Evolutionary conservation across 2,113 vertebrate species (phyloP).

Genomic region (Salvelinus sp.): DNA sequence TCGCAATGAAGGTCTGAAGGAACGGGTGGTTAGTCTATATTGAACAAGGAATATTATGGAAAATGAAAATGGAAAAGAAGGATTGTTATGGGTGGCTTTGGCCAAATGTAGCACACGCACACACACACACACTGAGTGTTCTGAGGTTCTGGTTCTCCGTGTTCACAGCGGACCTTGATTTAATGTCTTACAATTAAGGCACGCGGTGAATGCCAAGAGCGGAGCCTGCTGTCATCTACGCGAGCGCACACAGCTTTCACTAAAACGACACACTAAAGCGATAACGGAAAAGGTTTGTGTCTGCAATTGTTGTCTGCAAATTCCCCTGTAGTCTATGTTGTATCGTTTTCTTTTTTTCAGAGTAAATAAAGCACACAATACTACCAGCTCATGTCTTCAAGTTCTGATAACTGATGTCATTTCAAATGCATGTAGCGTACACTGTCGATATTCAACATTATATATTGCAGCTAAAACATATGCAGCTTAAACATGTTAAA

Average conservation of each 20-base stretch:
- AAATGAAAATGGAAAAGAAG: background rate
- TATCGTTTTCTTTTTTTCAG: constrained; percentile 6
- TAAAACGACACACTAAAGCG: background rate
- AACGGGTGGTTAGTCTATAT: background rate
- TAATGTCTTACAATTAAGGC: constrained; percentile 99
- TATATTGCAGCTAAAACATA: background rate
- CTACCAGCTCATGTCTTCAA: constrained; percentile 28
- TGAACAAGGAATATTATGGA: background rate
- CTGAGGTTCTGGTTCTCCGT: constrained; percentile 92
- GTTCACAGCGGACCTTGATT: constrained; percentile 99
- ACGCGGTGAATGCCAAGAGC: constrained; percentile 98
- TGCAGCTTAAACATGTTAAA: background rate
- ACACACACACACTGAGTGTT: constrained; percentile 45
- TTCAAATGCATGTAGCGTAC: background rate
- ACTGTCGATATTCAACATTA: background rate
- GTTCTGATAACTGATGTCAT: background rate
- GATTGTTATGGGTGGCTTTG: background rate
- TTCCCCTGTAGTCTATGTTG: background rate
- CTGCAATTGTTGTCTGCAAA: constrained; percentile 21
- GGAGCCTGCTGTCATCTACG: constrained; percentile 81
- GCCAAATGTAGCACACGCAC: background rate
- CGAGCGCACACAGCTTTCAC: constrained; percentile 29
- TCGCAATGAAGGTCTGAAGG: background rate
- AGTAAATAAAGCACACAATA: constrained; percentile 48
- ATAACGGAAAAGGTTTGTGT: background rate